Conservation (phyloP, 1,140 invertebrate genomes). For the Atta texana region DNA sequence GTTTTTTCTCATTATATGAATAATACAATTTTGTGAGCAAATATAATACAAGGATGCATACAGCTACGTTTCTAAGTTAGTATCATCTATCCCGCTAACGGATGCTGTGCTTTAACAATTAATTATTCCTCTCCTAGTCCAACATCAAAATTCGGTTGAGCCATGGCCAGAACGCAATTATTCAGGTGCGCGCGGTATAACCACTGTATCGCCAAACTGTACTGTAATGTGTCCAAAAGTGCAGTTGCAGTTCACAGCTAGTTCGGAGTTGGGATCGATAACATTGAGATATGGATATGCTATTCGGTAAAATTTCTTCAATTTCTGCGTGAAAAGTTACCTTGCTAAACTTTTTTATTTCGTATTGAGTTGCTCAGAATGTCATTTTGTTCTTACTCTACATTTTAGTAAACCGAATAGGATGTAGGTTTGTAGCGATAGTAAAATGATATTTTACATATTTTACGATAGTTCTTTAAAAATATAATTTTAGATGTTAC, state of each 20-base stretch:
- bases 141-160: constrained; percentile 73
- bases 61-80: neutral
- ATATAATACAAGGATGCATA: neutral
- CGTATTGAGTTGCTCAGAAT: neutral
- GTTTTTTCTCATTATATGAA: neutral
- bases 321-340: neutral
- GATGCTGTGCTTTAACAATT: constrained; percentile 67
- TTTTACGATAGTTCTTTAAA: neutral
- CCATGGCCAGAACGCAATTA: constrained; percentile 73
- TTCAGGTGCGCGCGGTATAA: constrained; percentile 69
- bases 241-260: constrained; percentile 31
- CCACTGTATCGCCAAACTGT: constrained; percentile 43
- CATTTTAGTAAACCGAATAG: neutral
- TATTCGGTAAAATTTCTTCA: neutral
- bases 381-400: neutral
- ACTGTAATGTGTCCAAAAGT: constrained; percentile 52
- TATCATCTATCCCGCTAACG: constrained; percentile 19
- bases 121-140: constrained; percentile 72
- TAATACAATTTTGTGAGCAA: neutral
- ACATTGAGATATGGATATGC: neutral
- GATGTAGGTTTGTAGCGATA: neutral
- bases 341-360: constrained; percentile 22
- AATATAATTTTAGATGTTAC: neutral
- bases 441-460: neutral
- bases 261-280: constrained; percentile 19